Evolutionary conservation across 2,797 vertebrate genomes (phyloP), one percentile per base, ranked within the genome.

Genomic region (Neosilurus mollespiculum): DNA sequence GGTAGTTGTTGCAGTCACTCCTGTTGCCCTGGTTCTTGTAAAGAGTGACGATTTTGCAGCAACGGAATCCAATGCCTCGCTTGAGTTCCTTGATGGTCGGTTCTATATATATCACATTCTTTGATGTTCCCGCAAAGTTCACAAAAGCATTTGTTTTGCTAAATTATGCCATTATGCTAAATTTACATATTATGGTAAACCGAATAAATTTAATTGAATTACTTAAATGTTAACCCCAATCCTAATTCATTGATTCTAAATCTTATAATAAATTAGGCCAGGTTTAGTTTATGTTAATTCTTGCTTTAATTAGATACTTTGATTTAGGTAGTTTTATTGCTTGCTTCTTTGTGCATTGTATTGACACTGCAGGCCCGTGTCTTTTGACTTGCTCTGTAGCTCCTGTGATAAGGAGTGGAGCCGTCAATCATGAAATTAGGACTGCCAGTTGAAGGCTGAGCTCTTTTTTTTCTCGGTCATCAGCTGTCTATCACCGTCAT

Each of bases 401-500:
- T 81, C 51, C 20, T 34, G 53, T 2, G 79, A 59, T 80, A 58
- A 58, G 22, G 64, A 80, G 58, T n/a, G 16, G 18, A 67, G 65
- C 79, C 53, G 14, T 67, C 79, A 59, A 58, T 80, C 79, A 80
- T 54, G 65, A 69, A 80, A 80, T 69, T 70, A 80, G 30, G 53
- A 26, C 62, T 30, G 61, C 72, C 67, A 81, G 67, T 24, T 61
- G 67, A 78, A 80, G 79, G 65, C 53, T 53, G 24, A 37, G 51
- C 43, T 37, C 78, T 30, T 30, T 67, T 67, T 53, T 51, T 26
- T 56, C 18, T 54, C 24, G 16, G 10, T 37, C 79, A 16, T 70
- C 78, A 80, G 65, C 79, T 69, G 79, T 80, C 66, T 26, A 58
- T 80, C 79, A 80, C 53, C 2, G 11, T 37, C 64, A 61, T 24